These are phyloP conservation scores for Platyrinchus mystaceus DNA, from an alignment of 2,797 vertebrate species.

Conservation along the genomic window DNA sequence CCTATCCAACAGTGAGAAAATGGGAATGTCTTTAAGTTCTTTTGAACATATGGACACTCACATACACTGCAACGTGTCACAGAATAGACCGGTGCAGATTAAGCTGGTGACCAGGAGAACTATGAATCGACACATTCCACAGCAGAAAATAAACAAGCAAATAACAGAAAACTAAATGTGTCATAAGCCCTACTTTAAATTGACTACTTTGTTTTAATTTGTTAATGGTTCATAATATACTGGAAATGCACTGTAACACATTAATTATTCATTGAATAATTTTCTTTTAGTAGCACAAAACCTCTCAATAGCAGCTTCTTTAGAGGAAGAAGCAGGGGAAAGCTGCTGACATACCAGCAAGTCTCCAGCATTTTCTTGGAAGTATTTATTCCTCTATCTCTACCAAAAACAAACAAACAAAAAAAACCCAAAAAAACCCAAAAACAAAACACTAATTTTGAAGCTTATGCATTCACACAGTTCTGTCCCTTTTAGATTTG, in stretches of 20 bases:
- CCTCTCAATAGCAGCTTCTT: not conserved
- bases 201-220: slow-evolving; percentile 21
- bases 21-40: slow-evolving; percentile 6
- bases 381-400: not conserved
- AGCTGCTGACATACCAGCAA: not conserved
- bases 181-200: slow-evolving; percentile 29
- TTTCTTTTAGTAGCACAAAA: not conserved
- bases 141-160: slow-evolving; percentile 30
- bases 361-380: slow-evolving; percentile 13
- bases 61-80: not conserved
- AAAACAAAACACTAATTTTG: not conserved
- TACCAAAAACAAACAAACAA: not conserved
- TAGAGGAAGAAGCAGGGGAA: not conserved
- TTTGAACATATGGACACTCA: not conserved
- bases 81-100: not conserved
- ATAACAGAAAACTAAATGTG: not conserved
- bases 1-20: slow-evolving; percentile 20
- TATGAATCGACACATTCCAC: slow-evolving; percentile 22
- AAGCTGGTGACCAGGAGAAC: slow-evolving; percentile 3
- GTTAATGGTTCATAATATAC: slow-evolving; percentile 21
- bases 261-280: slow-evolving; percentile 47
- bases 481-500: slow-evolving; percentile 4
- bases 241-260: not conserved
- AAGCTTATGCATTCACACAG: not conserved
- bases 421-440: not conserved